Percentiles rank a stretch among this genome's conserved stretches.
phyloP scores from a whole-genome alignment of 2,113 vertebrate genomes.

The Lampris megalopsis region DNA sequence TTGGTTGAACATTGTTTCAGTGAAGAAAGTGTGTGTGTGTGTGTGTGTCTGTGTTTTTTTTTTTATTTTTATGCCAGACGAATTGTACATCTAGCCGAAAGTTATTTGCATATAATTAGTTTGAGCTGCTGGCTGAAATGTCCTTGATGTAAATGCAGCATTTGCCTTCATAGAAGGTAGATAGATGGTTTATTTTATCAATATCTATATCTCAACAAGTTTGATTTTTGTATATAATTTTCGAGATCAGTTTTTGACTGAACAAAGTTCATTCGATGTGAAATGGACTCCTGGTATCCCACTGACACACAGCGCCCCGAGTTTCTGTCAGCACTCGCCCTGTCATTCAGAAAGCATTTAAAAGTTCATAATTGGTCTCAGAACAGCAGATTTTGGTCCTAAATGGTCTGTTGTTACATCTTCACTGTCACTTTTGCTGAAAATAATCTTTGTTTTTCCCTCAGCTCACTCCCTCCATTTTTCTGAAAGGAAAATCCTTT shows the following conservation, averaged over 20 bases:
- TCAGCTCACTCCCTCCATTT: not conserved
- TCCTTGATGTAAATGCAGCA: conserved; percentile 17
- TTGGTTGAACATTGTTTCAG: conserved; percentile 75
- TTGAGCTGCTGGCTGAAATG: conserved; percentile 38
- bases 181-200: not conserved
- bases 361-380: conserved; percentile 1
- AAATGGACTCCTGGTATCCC: not conserved
- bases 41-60: conserved; percentile 5
- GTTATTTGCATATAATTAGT: conserved; percentile 66
- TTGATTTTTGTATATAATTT: conserved; percentile 16
- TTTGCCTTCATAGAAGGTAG: conserved; percentile 4
- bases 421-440: conserved; percentile 23
- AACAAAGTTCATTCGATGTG: conserved; percentile 2
- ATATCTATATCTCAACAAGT: conserved; percentile 11
- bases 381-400: conserved; percentile 33
- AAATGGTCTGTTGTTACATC: conserved; percentile 11
- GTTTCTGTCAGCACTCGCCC: conserved; percentile 6
- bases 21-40: conserved; percentile 44
- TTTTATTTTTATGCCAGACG: conserved; percentile 49
- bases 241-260: not conserved
- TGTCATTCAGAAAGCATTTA: conserved; percentile 30
- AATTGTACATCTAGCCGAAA: conserved; percentile 40
- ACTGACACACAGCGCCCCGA: not conserved
- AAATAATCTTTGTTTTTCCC: not conserved
- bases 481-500: conserved; percentile 2